A percentile compares a stretch with the other conserved stretches of the same genome.
These are phyloP conservation scores for Mesaphorura yosii DNA, from an alignment of 1,140 invertebrate species.

Conservation along the genomic window DNA sequence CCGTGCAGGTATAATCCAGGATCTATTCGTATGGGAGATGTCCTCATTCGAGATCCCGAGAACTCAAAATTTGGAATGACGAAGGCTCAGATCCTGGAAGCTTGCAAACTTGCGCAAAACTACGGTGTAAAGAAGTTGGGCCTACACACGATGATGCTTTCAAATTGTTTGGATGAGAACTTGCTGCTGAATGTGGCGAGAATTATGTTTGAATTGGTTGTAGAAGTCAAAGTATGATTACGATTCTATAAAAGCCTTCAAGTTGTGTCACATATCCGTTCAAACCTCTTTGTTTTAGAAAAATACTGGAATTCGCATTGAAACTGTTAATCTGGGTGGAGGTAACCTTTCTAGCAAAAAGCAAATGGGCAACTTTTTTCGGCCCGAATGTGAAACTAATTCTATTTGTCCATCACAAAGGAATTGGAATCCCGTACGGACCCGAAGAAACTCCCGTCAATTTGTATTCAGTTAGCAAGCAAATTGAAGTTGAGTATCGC, in stretches of 20 bases:
- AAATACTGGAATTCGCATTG: not conserved
- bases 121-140: not conserved
- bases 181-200: not conserved
- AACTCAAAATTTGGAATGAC: conserved; percentile 9
- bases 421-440: conserved; percentile 7
- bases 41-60: not conserved
- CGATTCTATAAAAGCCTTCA: not conserved
- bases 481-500: not conserved
- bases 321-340: conserved; percentile 1
- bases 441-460: not conserved
- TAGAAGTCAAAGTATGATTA: not conserved
- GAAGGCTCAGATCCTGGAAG: not conserved
- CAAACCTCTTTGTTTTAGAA: not conserved
- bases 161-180: conserved; percentile 3
- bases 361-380: not conserved
- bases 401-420: not conserved
- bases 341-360: not conserved
- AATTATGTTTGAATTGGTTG: conserved; percentile 5
- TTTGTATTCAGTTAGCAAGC: not conserved
- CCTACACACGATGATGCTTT: conserved; percentile 7
- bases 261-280: not conserved
- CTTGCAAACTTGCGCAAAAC: not conserved
- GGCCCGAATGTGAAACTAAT: not conserved
- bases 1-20: not conserved
- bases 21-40: no score